phyloP scores from a whole-genome alignment of 2,888 invertebrate genomes.

The Chelonus formosanus region DNA sequence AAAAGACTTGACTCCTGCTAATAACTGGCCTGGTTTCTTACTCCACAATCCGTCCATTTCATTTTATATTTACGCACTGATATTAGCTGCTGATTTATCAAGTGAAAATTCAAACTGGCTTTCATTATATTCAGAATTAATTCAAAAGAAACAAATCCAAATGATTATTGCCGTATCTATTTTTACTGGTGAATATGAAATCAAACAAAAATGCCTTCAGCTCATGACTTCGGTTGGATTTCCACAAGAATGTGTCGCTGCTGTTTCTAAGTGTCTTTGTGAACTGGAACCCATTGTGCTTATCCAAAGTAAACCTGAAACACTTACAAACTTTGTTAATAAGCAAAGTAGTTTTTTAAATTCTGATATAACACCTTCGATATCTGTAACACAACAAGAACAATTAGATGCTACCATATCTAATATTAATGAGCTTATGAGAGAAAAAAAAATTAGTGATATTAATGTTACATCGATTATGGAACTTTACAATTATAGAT shows the following conservation, averaged over 20 bases:
- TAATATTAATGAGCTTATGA: constrained; percentile 64
- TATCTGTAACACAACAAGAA: constrained; percentile 67
- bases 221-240: constrained; percentile 62
- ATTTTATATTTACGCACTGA: constrained; percentile 67
- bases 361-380: constrained; percentile 59
- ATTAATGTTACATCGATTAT: constrained; percentile 75
- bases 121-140: constrained; percentile 63
- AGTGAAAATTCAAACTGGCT: constrained; percentile 65
- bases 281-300: constrained; percentile 58
- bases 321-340: constrained; percentile 4
- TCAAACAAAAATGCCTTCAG: constrained; percentile 63
- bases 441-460: constrained; percentile 68
- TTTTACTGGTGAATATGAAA: constrained; percentile 62
- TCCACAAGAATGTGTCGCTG: constrained; percentile 57
- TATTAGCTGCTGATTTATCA: constrained; percentile 66
- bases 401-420: constrained; percentile 67
- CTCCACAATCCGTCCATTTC: constrained; percentile 62
- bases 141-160: constrained; percentile 64
- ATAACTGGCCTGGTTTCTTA: constrained; percentile 52
- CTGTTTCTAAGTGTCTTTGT: constrained; percentile 57
- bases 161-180: constrained; percentile 67
- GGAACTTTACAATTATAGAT: constrained; percentile 78
- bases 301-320: constrained; percentile 49
- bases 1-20: constrained; percentile 43
- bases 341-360: constrained; percentile 51